Evolutionary conservation across 2,113 vertebrate genomes (phyloP).

Genomic region (Hipposideros armiger): DNA sequence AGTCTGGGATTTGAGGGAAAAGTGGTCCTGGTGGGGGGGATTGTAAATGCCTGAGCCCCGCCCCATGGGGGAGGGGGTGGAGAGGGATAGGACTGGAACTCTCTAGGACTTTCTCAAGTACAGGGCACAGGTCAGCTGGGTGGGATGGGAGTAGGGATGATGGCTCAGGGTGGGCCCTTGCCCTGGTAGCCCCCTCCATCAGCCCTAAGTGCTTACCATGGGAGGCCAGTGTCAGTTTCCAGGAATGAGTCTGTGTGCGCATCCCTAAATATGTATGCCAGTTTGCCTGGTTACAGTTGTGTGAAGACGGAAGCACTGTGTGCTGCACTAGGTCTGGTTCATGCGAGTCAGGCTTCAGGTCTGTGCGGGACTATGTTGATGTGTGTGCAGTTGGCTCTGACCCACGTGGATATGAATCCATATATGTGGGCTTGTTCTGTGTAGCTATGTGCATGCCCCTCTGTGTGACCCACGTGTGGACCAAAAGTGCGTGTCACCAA

Average conservation of each 20-base stretch:
- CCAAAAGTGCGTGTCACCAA: neutral
- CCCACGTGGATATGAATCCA: neutral
- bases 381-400: neutral
- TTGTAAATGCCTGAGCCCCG: neutral
- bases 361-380: neutral
- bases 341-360: neutral
- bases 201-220: neutral
- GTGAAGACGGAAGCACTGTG: neutral
- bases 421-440: neutral
- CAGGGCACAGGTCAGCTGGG: neutral
- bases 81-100: neutral
- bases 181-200: neutral
- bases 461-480: neutral
- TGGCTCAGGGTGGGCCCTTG: neutral
- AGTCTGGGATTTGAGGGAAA: neutral
- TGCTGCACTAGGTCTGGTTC: neutral
- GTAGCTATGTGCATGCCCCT: neutral
- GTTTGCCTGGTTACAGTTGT: neutral
- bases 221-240: neutral
- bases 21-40: too few relatives aligned
- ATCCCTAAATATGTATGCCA: neutral
- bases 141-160: neutral
- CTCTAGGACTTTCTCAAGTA: neutral
- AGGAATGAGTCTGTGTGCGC: neutral
- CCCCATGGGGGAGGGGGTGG: neutral